Base-by-base conservation (phyloP, 1,140 invertebrate species). In the Oedothorax gibbosus region DNA sequence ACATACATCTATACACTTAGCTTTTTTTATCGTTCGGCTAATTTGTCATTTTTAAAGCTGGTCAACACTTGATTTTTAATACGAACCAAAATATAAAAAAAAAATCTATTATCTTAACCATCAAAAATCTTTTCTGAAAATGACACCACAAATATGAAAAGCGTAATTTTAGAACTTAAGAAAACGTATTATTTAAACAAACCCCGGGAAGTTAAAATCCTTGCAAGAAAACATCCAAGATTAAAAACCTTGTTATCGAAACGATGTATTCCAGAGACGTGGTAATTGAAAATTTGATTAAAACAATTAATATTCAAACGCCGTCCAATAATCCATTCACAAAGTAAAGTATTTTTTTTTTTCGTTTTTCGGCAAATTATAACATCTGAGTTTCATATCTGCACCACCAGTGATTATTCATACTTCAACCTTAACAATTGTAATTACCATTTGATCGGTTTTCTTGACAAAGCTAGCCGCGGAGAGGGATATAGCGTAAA, bases 221-320 rank as follows among this genome's bases (percentile, higher is more conserved):
- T n/a, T n/a, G 69, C 54, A 71, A 71, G 50, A 71, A 71, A 71
- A 51, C 50, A 3, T 71, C 7, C 6, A 49, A 11, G 11, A 71
- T 53, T 49, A 18, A 51, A 51, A 51, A 71, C 54, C 69, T n/a
- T 51, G 15, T 71, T 71, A 71, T 71, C 54, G 69, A 71, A 71
- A 71, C 51, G 50, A 71, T 71, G 49, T 71, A 35, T 71, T 71
- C 69, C 66, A 66, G 51, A 20, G 50, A 79, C 64, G 77, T 56
- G 21, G 53, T 66, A 79, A 79, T 79, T 79, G 77, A 79, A 79
- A 79, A 79, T 79, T 79, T 79, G 77, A 79, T 79, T 79, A 79
- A 79, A 79, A 79, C 50, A 79, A 66, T 79, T 77, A 66, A 68
- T 79, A 79, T 79, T 68, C 77, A 51, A 49, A 60, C 50, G 7